These are phyloP conservation scores for Willisornis vidua DNA, from an alignment of 2,113 vertebrate genomes.

Conservation along the genomic window DNA sequence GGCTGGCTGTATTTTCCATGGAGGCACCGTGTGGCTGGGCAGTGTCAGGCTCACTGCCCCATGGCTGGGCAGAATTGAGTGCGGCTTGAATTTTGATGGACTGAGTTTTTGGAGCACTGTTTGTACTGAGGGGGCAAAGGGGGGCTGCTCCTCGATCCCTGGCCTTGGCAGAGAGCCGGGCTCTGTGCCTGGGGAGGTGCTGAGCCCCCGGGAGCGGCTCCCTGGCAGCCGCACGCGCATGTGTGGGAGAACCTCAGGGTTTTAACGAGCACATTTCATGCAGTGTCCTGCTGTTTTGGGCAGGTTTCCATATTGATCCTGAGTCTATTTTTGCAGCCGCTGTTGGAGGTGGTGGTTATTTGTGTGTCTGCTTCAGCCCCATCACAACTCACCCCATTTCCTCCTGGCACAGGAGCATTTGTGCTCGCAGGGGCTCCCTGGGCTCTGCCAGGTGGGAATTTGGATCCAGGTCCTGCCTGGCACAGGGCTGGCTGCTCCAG, in stretches of 20 bases:
- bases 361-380: neutral
- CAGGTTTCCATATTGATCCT: constrained; percentile 39
- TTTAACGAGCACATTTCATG: constrained; percentile 5
- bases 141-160: neutral
- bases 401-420: neutral
- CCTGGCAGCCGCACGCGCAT: neutral
- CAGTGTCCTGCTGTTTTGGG: constrained; percentile 31
- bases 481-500: neutral
- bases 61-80: rapidly evolving
- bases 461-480: neutral
- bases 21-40: neutral
- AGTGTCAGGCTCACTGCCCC: neutral
- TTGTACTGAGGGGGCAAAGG: neutral
- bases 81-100: neutral
- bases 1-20: neutral
- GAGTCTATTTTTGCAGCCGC: neutral
- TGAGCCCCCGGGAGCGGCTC: neutral
- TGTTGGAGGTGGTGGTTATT: neutral
- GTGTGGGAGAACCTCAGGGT: neutral
- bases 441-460: neutral
- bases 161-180: neutral
- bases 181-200: neutral
- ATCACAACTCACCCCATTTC: neutral
- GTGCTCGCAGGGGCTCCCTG: neutral
- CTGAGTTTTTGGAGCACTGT: neutral